Evolutionary conservation across 2,113 vertebrate species (phyloP).

Genomic region (Nasalis larvatus): DNA sequence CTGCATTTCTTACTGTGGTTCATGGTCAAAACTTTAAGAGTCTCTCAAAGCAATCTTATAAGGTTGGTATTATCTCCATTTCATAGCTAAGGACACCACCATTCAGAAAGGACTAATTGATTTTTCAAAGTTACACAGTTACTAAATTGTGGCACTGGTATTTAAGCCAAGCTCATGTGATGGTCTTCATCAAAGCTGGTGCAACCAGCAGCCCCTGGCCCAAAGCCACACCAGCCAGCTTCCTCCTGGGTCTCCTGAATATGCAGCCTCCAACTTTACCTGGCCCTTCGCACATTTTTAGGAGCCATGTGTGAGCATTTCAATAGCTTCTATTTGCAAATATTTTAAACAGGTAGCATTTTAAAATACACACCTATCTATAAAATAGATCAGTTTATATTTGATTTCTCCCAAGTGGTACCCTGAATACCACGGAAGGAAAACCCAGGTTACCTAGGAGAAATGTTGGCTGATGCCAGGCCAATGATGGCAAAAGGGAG

Average conservation of each 20-base stretch:
- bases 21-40: background rate
- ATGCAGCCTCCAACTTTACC: background rate
- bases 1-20: background rate
- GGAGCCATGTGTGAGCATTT: background rate
- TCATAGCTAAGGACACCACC: background rate
- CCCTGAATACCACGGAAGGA: background rate
- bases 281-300: background rate
- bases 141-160: background rate
- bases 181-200: background rate
- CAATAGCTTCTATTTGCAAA: background rate
- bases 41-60: background rate
- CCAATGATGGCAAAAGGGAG: background rate
- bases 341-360: conserved; percentile 21
- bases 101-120: background rate
- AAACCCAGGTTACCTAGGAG: background rate
- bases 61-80: background rate
- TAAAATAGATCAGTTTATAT: background rate
- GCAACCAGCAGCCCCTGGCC: background rate
- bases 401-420: background rate
- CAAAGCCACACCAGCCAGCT: background rate
- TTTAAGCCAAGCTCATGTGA: background rate
- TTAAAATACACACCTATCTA: background rate
- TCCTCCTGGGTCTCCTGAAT: background rate
- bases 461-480: background rate
- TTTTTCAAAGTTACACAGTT: background rate